Base-by-base conservation (phyloP, 2,113 vertebrate species). In the Microtus richardsoni region DNA sequence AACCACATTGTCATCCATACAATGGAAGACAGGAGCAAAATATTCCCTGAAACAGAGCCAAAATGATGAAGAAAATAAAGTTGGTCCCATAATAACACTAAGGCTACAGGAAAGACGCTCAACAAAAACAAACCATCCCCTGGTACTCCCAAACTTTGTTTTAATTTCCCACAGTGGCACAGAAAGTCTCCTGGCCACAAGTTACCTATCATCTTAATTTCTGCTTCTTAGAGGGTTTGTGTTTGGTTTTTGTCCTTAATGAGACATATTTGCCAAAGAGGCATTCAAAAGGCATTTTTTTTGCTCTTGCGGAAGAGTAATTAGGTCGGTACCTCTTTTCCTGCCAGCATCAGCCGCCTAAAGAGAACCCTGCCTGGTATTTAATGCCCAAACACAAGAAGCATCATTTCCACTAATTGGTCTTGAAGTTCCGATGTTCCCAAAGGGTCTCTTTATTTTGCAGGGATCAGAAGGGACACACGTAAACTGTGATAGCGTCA, bases 191-290 rank as follows among this genome's bases (percentile, higher is more conserved):
- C 96, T 96, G 98, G 98, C 98, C 98, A 98, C 97, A 98, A 98
- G 98, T 98, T 99, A 99, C 98, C 98, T 99, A 98, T 98, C 96
- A 98, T 97, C 97, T 99, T 97, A 95, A 98, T 98, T 98, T 98
- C 97, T 98, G 93, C 97, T 98, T 97, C 98, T 97, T 98, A 98
- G 97, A 98, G 97, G 97, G 96, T 97, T 98, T 98, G 96, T 98
- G 96, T 98, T 98, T 97, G 82, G 96, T 98, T 96, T 97, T 97
- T 97, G 96, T 97, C 91, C 97, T 99, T 99, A 99, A 99, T 99
- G 98, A 99, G 98, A 98, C 94, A 97, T 98, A 97, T 97, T 98
- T 99, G 98, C 98, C 98, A 99, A 98, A 97, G 98, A 98, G 94
- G 96, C 98, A 98, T 98, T 99, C 98, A 98, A 80, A 36, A 98